Evolutionary conservation across 2,113 vertebrate genomes (phyloP), one percentile per base, ranked within the genome.

Genomic region (Natator depressus): DNA sequence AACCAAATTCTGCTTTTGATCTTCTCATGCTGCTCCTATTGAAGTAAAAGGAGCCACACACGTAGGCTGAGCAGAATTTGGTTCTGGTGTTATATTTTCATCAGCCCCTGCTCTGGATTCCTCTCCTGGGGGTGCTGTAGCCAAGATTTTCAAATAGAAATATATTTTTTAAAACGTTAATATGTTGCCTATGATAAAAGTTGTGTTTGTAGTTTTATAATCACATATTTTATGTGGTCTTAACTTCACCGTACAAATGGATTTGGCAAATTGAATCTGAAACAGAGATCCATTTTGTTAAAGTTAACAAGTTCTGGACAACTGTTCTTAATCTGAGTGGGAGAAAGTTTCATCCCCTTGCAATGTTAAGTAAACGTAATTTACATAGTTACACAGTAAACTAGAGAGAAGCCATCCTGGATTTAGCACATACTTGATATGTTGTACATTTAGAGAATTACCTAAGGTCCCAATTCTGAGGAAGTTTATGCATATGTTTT

Each of bases 381-480:
- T 72, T 93, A n/a, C 0, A 2, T 94, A 89, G 78, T 93, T 69
- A 84, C 2, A 2, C 80, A 84, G 93, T 62, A 91, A 87, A 91
- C 95, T 92, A 91, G 87, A 94, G 91, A 97, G 92, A 95, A 97
- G 97, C 97, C 96, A 95, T 97, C 97, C 97, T 97, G 97, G 97
- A 96, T 96, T 95, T 94, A 91, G 96, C 85, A 53, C n/a, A 80
- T 97, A 97, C 97, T 97, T 97, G 97, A 97, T 90, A 84, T 0
- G 1, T 55, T 91, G 54, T 85, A 95, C 92, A 88, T 93, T 83
- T 91, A 47, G 85, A 95, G 85, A 95, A 93, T 95, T 90, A 69
- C 88, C 85, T 80, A 54, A 89, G 91, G 84, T 90, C 84, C 65
- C 84, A 55, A 47, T 84, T 88, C 78, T 46, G 54, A 82, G 10